These are phyloP conservation scores for Entomobrya proxima DNA, from an alignment of 2,888 invertebrate genomes.

Conservation along the genomic window DNA sequence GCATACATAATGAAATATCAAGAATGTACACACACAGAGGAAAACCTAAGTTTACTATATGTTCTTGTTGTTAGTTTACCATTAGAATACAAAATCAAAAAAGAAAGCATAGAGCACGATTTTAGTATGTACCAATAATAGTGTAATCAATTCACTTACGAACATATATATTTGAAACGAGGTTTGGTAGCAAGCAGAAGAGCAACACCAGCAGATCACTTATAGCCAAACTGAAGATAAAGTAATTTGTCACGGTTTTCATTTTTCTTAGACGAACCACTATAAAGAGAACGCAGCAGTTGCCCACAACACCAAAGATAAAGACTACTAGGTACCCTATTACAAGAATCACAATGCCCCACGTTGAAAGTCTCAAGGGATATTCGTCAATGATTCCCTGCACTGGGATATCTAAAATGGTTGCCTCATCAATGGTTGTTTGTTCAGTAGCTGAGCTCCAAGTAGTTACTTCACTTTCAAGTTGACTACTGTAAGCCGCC, in stretches of 20 bases:
- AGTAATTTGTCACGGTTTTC: constrained; percentile 71
- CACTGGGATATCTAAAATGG: neutral
- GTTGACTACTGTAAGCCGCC: neutral
- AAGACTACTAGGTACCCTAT: constrained; percentile 65
- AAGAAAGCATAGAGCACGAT: no score
- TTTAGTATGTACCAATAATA: no score
- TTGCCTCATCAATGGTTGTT: neutral
- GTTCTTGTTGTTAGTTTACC: no score
- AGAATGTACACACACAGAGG: no score
- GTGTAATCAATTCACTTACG: constrained; percentile 71
- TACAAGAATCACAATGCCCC: constrained; percentile 57
- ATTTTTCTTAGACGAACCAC: constrained; percentile 61
- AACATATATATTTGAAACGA: constrained; percentile 70
- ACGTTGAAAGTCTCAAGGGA: constrained; percentile 41
- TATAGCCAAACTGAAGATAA: constrained; percentile 67
- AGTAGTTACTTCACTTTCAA: neutral
- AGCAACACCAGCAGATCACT: constrained; percentile 68
- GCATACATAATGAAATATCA: no score
- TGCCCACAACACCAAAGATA: constrained; percentile 67
- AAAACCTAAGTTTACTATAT: no score
- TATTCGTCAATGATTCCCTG: neutral
- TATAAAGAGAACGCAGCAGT: constrained; percentile 64
- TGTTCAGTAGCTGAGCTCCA: neutral
- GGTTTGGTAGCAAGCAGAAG: constrained; percentile 68
- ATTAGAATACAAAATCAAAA: no score